Percentiles rank a stretch among this genome's conserved stretches.
These are phyloP conservation scores for Epinotia demarniana DNA, from an alignment of 2,888 invertebrate species.

Conservation along the genomic window DNA sequence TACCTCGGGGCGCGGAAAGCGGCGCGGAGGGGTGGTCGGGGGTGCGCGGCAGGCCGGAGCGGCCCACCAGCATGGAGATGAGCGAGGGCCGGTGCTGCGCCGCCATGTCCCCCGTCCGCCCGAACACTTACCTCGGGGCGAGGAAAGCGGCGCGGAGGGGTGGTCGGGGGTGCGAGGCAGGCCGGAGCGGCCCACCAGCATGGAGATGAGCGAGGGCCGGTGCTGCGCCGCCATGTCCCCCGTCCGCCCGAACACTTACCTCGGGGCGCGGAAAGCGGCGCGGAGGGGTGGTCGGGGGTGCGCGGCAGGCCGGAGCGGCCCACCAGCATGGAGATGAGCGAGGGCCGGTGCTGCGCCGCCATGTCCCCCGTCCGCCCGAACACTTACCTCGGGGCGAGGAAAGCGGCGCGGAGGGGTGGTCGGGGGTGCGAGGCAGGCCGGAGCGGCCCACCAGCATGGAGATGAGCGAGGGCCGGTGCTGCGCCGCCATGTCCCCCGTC, in stretches of 20 bases:
- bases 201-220: conserved; percentile 73
- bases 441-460: conserved; percentile 75
- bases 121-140: conserved; percentile 66
- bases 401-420: conserved; percentile 69
- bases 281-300: conserved; percentile 74
- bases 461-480: conserved; percentile 75
- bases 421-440: conserved; percentile 72
- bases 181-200: conserved; percentile 71
- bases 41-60: conserved; percentile 68
- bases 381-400: conserved; percentile 70
- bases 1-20: conserved; percentile 72
- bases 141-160: conserved; percentile 66
- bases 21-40: conserved; percentile 74
- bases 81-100: conserved; percentile 74
- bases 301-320: conserved; percentile 68
- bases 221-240: conserved; percentile 70
- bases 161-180: conserved; percentile 77
- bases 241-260: conserved; percentile 53
- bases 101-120: conserved; percentile 58
- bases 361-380: conserved; percentile 52
- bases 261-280: conserved; percentile 71
- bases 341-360: conserved; percentile 74
- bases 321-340: conserved; percentile 76
- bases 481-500: conserved; percentile 63
- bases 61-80: conserved; percentile 75